phyloP scores from a whole-genome alignment of 1,140 invertebrate genomes.

The Ditylenchus dipsaci region DNA sequence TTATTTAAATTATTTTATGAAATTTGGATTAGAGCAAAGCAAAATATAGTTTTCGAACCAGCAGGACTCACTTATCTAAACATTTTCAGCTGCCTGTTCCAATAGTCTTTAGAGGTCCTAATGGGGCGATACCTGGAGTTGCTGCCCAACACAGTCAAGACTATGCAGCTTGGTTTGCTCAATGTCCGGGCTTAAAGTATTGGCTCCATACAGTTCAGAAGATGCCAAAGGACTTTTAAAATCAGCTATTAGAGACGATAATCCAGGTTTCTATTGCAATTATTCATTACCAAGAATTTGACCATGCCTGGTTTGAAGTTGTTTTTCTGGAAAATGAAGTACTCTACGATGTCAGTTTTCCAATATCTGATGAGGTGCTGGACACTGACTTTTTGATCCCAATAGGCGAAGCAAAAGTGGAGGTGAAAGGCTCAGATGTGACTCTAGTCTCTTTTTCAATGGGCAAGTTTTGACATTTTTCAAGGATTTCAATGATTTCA shows the following conservation, averaged over 20 bases:
- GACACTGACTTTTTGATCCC: slow-evolving; percentile 86
- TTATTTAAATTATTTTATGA: no score
- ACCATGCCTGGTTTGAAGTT: no score
- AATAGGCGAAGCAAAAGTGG: slow-evolving; percentile 92
- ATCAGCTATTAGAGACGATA: slow-evolving; percentile 80
- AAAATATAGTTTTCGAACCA: no score
- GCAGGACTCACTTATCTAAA: background rate
- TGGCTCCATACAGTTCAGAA: slow-evolving; percentile 85
- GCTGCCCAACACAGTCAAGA: slow-evolving; percentile 98
- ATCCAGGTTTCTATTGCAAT: slow-evolving; percentile 66
- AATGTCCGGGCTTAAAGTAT: slow-evolving; percentile 92
- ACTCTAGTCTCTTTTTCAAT: slow-evolving; percentile 89
- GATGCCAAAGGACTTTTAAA: slow-evolving; percentile 90
- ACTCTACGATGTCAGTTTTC: slow-evolving; percentile 82
- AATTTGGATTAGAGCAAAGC: no score
- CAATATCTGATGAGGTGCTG: slow-evolving; percentile 82
- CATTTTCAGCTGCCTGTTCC: slow-evolving; percentile 73
- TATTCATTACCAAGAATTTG: no score
- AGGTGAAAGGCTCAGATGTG: slow-evolving; percentile 77
- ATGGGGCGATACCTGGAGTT: slow-evolving; percentile 90
- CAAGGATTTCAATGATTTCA: no score
- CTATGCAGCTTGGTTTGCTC: slow-evolving; percentile 91
- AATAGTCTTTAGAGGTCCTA: slow-evolving; percentile 95
- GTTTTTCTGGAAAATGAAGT: slow-evolving; percentile 95
- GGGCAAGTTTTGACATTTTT: no score